Conservation (phyloP, 64 coral and sea anemone genomes). For the Montipora foliosa region DNA sequence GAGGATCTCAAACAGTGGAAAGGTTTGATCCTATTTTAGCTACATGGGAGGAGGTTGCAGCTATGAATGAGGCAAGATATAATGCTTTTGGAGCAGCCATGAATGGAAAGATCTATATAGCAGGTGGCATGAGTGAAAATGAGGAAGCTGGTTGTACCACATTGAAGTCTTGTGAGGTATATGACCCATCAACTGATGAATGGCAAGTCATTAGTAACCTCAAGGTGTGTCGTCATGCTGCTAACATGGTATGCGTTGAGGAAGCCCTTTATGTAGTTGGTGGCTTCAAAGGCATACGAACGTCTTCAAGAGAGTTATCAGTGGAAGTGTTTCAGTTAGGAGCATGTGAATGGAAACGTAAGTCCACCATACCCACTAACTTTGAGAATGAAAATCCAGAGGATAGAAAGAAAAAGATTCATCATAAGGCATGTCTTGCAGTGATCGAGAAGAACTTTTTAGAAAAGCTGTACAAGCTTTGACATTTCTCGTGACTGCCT, state of each 20-base stretch:
- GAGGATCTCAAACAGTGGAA: background rate
- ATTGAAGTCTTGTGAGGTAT: background rate
- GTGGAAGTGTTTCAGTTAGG: too few relatives aligned
- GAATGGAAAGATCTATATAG: constrained; percentile 24
- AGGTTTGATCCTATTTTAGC: background rate
- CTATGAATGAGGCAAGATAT: background rate
- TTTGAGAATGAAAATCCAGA: too few relatives aligned
- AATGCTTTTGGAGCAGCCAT: background rate
- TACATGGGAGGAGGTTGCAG: background rate
- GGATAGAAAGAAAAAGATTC: too few relatives aligned
- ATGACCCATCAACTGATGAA: background rate
- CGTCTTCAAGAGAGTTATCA: too few relatives aligned
- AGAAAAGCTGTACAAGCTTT: too few relatives aligned
- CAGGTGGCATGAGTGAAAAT: background rate
- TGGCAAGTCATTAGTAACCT: background rate
- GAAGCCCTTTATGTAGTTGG: background rate
- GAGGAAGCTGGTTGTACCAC: accelerated
- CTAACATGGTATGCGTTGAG: background rate
- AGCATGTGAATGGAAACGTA: too few relatives aligned
- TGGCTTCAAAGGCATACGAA: background rate
- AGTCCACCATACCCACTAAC: too few relatives aligned
- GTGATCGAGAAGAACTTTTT: too few relatives aligned
- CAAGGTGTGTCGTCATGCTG: background rate
- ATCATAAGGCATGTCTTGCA: too few relatives aligned
- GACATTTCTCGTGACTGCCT: too few relatives aligned